These are phyloP conservation scores for Cephalopholis sonnerati DNA, from an alignment of 2,113 vertebrate species.

Conservation along the genomic window DNA sequence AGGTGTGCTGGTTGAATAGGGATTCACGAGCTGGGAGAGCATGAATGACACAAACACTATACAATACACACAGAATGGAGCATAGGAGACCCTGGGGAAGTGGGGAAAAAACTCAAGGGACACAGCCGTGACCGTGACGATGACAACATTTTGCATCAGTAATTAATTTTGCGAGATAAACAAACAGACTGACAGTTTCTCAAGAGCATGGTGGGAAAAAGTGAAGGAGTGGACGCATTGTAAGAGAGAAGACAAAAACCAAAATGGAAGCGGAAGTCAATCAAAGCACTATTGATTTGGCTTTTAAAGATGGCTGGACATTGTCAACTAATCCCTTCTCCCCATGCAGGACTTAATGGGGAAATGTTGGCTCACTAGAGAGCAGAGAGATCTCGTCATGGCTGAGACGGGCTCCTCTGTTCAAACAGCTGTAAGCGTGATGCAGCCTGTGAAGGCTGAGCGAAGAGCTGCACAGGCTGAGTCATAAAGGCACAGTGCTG, in stretches of 20 bases:
- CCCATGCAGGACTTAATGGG: conserved; percentile 49
- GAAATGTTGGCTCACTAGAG: conserved; percentile 50
- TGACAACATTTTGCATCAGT: neutral
- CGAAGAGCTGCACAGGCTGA: conserved; percentile 49
- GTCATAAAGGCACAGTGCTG: conserved; percentile 45
- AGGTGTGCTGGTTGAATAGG: no score
- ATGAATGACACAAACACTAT: no score
- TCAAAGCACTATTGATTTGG: conserved; percentile 64
- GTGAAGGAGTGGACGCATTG: conserved; percentile 1
- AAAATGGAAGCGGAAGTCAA: conserved; percentile 44
- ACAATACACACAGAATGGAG: no score
- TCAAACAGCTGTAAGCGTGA: conserved; percentile 54
- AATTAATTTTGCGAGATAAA: neutral
- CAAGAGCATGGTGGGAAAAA: neutral
- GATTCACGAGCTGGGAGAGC: no score
- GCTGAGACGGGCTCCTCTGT: conserved; percentile 29
- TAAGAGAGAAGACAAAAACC: conserved; percentile 7
- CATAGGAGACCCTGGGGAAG: no score
- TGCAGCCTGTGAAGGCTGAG: conserved; percentile 20
- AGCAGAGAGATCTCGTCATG: conserved; percentile 18
- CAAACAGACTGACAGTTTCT: neutral
- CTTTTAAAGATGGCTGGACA: conserved; percentile 54
- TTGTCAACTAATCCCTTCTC: conserved; percentile 56
- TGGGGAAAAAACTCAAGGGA: no score
- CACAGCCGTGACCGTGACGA: neutral